phyloP scores from a whole-genome alignment of 2,113 vertebrate genomes.

The Calyptommatus sinebrachiatus region DNA sequence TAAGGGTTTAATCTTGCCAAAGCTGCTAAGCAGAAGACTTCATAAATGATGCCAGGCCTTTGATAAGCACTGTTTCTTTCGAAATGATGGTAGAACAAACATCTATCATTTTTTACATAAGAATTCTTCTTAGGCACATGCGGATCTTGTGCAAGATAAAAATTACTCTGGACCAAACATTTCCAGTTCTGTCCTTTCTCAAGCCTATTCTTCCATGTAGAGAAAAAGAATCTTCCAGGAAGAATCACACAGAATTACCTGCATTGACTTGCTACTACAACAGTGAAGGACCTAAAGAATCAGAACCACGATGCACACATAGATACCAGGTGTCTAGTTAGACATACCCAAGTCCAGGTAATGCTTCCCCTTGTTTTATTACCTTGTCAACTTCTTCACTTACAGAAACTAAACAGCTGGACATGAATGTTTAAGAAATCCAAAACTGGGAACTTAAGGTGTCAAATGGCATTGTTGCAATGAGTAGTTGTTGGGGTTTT shows the following conservation, averaged over 20 bases:
- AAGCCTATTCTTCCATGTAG: background rate
- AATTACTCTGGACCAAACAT: constrained; percentile 18
- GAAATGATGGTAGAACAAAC: constrained; percentile 31
- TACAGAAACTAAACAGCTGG: constrained; percentile 11
- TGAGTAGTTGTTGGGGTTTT: background rate
- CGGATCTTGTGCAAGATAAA: constrained; percentile 26
- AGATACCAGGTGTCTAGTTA: constrained; percentile 8
- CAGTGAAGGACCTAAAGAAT: background rate
- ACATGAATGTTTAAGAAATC: background rate
- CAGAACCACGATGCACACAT: background rate
- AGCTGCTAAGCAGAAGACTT: constrained; percentile 20
- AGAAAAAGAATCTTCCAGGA: constrained; percentile 14
- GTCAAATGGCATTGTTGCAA: constrained; percentile 3
- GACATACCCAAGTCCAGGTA: background rate
- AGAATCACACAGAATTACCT: constrained; percentile 22
- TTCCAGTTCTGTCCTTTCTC: constrained; percentile 15
- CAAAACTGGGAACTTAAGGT: background rate
- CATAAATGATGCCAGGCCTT: constrained; percentile 16
- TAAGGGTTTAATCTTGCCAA: constrained; percentile 4
- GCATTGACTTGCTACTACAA: background rate
- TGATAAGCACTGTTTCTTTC: constrained; percentile 14
- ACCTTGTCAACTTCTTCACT: background rate
- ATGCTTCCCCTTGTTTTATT: background rate
- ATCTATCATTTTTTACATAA: background rate
- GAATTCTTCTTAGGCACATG: constrained; percentile 26